These are phyloP conservation scores for Conus canariensis DNA, from an alignment of 2,888 invertebrate genomes.

Conservation along the genomic window DNA sequence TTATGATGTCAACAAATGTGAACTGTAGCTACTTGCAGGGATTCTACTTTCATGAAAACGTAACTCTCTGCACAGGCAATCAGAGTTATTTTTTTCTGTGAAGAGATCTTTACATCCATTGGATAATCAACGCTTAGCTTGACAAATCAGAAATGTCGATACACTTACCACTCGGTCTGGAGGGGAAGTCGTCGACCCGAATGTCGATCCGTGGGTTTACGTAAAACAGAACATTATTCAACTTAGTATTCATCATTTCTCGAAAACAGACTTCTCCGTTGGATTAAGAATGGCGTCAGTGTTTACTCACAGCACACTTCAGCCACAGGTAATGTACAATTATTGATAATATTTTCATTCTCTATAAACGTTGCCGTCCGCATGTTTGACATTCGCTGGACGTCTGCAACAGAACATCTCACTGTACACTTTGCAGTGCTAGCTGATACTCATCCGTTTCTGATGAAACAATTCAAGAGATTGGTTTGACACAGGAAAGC, in stretches of 20 bases:
- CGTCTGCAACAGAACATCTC: not conserved
- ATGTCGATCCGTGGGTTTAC: constrained; percentile 39
- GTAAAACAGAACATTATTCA: constrained; percentile 18
- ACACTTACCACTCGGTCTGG: not conserved
- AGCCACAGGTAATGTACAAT: constrained; percentile 47
- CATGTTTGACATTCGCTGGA: not conserved
- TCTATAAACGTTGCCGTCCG: not conserved
- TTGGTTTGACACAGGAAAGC: too few relatives aligned
- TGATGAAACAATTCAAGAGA: not conserved
- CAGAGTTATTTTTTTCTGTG: not conserved
- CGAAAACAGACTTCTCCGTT: not conserved
- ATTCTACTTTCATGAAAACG: not conserved
- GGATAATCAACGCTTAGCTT: not conserved
- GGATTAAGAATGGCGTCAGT: constrained; percentile 37
- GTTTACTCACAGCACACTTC: constrained; percentile 47
- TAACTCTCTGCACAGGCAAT: not conserved
- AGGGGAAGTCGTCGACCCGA: constrained; percentile 40
- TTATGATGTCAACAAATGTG: too few relatives aligned
- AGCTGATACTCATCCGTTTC: not conserved
- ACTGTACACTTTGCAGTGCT: not conserved
- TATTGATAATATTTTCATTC: not conserved
- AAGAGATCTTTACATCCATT: not conserved
- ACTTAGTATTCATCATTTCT: not conserved
- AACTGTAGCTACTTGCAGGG: not conserved
- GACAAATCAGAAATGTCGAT: not conserved